Base-by-base conservation (phyloP, 2,797 vertebrate genomes). In the Pampus argenteus region DNA sequence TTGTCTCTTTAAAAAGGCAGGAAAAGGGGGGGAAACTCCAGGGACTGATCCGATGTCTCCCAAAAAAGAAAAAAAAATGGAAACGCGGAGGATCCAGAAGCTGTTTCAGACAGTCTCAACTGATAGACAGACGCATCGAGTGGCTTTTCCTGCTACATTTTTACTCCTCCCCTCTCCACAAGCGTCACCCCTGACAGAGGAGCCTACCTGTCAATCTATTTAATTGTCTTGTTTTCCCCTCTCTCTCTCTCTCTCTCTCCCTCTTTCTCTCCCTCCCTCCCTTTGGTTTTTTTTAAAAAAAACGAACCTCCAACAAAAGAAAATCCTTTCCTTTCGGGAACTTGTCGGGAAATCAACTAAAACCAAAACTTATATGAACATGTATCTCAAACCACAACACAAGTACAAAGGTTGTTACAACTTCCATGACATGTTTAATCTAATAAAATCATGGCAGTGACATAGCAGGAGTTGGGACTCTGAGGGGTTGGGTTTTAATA, bases 111-210 rank as follows among this genome's bases (percentile, higher is more conserved):
- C 97, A 96, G 96, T 93, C 97, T 98, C 96, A 96, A 97, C 96
- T 97, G 96, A 98, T 97, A 96, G 96, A 98, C 97, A 97, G 97
- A 98, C 96, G 95, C 96, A 98, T 98, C 97, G 97, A 98, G 96
- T 96, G 94, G 96, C 96, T 95, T 95, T 96, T 96, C 95, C 96
- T 96, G 96, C 95, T 95, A 93, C 94, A 93, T 93, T 93, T 95
- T 96, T 92, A 96, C 96, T 97, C 95, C 96, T 96, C 97, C 96
- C 96, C 96, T 96, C 94, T 94, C 91, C 92, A 92, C 95, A 86
- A 96, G 97, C 96, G 96, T 98, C 96, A 98, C 96, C 95, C 96
- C 90, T 97, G 96, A 97, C 97, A 98, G 96, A 96, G 96, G 96
- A 96, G 95, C 96, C 94, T 95, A 97, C 96, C 96, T 98, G 97